Conservation (phyloP, 2,113 vertebrate species). For the Acrocephalus arundinaceus region DNA sequence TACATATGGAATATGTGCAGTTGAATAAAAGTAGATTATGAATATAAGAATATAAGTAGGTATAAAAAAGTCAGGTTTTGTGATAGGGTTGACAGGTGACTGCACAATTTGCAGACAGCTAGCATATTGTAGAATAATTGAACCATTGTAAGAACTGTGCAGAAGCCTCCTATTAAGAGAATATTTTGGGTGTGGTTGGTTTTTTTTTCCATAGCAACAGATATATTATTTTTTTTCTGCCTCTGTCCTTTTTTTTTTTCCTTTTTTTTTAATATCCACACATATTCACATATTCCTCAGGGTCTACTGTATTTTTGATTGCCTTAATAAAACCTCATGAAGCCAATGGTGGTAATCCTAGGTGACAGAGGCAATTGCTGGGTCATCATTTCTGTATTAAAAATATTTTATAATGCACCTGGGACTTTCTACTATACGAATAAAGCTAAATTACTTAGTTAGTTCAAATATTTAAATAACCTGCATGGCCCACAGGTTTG, state of each 20-base stretch:
- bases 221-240: not conserved
- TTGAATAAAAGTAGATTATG: not conserved
- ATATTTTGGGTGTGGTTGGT: not conserved
- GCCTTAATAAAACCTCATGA: not conserved
- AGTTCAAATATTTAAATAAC: not conserved
- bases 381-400: not conserved
- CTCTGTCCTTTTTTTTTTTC: not conserved
- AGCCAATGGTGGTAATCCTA: not conserved
- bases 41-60: not conserved
- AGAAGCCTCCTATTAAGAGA: not conserved
- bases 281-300: not conserved
- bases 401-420: not conserved
- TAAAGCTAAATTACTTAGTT: not conserved
- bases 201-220: not conserved
- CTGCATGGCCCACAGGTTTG: not conserved
- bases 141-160: not conserved
- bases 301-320: not conserved
- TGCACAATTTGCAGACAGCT: not conserved
- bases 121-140: not conserved
- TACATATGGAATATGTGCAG: not conserved
- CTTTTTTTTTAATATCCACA: not conserved
- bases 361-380: not conserved
- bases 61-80: not conserved
- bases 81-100: not conserved
- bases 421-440: not conserved